Evolutionary conservation across 2,113 vertebrate species (phyloP).

Genomic region (Ptilonorhynchus violaceus): DNA sequence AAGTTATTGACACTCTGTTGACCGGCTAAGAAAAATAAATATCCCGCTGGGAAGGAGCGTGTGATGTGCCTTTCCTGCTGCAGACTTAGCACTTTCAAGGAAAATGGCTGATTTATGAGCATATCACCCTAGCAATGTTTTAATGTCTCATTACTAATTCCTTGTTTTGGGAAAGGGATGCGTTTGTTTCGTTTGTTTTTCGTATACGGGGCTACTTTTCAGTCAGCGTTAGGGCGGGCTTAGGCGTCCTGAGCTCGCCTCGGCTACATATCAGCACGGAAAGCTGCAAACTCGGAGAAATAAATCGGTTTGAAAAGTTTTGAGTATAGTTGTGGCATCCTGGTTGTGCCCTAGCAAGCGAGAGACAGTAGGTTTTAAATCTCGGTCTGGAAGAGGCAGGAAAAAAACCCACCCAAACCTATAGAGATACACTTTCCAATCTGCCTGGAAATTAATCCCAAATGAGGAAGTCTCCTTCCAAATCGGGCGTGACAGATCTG

Average conservation of each 20-base stretch:
- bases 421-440: slow-evolving; percentile 9
- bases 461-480: slow-evolving; percentile 45
- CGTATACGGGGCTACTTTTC: not conserved
- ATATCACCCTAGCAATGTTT: not conserved
- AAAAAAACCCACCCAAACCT: not conserved
- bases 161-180: not conserved
- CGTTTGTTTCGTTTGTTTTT: not conserved
- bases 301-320: not conserved
- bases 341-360: not conserved
- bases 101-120: not conserved
- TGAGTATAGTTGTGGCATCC: not conserved
- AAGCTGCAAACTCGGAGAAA: not conserved
- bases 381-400: not conserved
- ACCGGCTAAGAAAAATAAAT: not conserved
- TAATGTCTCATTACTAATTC: not conserved
- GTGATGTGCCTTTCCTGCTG: not conserved
- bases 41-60: not conserved
- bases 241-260: not conserved
- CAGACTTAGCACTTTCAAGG: not conserved
- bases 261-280: not conserved
- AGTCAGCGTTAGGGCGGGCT: not conserved
- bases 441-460: slow-evolving; percentile 53
- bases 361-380: not conserved
- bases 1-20: not conserved
- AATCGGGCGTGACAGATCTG: slow-evolving; percentile 49